phyloP scores from a whole-genome alignment of 2,797 vertebrate genomes.

The Crocodylus rhombifer region DNA sequence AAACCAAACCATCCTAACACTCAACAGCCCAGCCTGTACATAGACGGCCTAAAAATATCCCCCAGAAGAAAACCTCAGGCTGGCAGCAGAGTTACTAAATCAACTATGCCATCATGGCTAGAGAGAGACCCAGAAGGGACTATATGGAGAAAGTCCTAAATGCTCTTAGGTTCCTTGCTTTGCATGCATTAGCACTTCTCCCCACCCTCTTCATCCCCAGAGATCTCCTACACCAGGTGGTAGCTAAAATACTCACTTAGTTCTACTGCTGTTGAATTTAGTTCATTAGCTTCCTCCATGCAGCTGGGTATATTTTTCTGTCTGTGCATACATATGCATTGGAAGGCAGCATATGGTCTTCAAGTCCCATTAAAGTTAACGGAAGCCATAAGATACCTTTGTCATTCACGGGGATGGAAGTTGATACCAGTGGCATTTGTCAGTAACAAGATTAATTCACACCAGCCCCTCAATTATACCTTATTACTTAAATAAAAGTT shows the following conservation, averaged over 20 bases:
- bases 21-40: neutral
- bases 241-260: constrained; percentile 1
- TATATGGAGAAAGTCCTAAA: neutral
- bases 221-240: accelerated
- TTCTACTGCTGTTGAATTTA: neutral
- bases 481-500: neutral
- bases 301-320: neutral
- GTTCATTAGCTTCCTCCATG: neutral
- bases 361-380: constrained; percentile 54
- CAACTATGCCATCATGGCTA: neutral
- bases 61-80: neutral
- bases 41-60: neutral
- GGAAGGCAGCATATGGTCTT: constrained; percentile 28
- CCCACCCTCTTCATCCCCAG: neutral
- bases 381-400: constrained; percentile 40
- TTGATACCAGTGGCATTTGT: neutral
- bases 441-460: neutral
- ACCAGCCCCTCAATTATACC: neutral
- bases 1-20: neutral
- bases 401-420: neutral
- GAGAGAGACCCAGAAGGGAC: neutral
- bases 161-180: neutral
- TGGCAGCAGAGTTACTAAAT: neutral
- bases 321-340: neutral
- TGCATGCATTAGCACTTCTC: neutral